Evolutionary conservation across 2,888 invertebrate species (phyloP), one percentile per base, ranked within the genome.

Genomic region (Pseudococcus viburni): DNA sequence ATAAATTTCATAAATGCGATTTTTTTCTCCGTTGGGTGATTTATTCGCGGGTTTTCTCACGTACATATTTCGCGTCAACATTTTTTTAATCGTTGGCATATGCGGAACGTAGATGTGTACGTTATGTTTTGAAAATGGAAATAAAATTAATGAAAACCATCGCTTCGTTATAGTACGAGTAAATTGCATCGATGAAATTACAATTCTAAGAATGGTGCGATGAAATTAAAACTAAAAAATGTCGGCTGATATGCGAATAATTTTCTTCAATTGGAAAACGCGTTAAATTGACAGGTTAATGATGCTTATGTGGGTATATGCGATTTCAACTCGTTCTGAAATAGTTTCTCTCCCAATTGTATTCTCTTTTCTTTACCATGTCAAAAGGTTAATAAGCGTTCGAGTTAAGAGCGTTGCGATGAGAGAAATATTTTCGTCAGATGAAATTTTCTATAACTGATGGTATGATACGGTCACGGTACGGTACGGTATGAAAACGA

Each of bases 151-250:
- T 51, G 51, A 68, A 68, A 68, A 22, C 19, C 22, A 26, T 22
- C 68, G 22, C 9, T 19, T 68, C 19, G 19, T 68, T 68, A 68
- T 33, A 33, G 26, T 33, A 33, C 26, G 26, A 33, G 26, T 26
- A 22, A 68, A 68, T 51, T 51, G 22, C 68, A 12, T 68, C 22
- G 19, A 26, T 68, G 11, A 68, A 68, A 68, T 22, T 68, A 15
- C 68, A 12, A 68, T 22, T 68, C 26, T 22, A 68, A 68, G 68
- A 68, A 68, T 68, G 68, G 12, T 68, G 26, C 26, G 19, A 68
- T 68, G 19, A 68, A 68, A 68, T 11, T 68, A 68, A 6, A 68
- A 17, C 51, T 51, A 51, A 51, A 51, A 51, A 17, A 51, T 51
- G 51, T 68, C 19, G 19, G 26, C 5, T 64, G 64, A 19, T 51